Base-by-base conservation (phyloP, 2,113 vertebrate genomes). In the Geococcyx californianus region DNA sequence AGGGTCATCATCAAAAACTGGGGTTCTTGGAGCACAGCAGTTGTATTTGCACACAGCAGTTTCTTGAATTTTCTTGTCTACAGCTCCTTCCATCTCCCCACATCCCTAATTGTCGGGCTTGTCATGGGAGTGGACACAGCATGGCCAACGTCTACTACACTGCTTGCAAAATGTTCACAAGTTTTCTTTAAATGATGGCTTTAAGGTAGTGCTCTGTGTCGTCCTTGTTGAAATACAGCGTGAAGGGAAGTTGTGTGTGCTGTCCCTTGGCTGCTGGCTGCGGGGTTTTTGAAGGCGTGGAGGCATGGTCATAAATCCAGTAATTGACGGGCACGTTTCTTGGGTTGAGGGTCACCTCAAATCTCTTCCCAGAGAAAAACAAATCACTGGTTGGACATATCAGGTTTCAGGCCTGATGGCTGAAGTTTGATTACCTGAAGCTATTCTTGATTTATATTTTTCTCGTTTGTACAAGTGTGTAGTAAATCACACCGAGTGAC, bases 221-320 rank as follows among this genome's bases (percentile, higher is more conserved):
- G 63, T 70, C 56, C 20, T 25, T 23, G 40, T 10, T 70, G 45
- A 54, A 91, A 55, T 49, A n/a, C 0, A 4, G 34, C 45, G 6
- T 0, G 6, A 69, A 10, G 40, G 72, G 42, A 55, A 34, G 36
- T 0, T 0, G 44, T 7, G 19, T 15, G 25, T 66, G 69, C 75
- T 4, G 25, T 29, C 49, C 64, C 19, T 49, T 2, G 3, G 33
- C 49, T 40, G 84, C 21, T 36, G 56, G 17, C 70, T 24, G 49
- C 0, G 0, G 54, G 58, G 25, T 28, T 49, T 60, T 63, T 70
- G 83, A 6, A 3, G 34, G 45, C 0, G 0, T 11, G 28, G 69
- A 45, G 80, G 51, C 60, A 40, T 0, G 8, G 42, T 70, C 67
- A 18, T 52, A 78, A 93, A 93, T 66, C 67, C 42, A 8, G 4